phyloP scores from a whole-genome alignment of 2,888 invertebrate genomes.

The Hirtodrosophila duncani region DNA sequence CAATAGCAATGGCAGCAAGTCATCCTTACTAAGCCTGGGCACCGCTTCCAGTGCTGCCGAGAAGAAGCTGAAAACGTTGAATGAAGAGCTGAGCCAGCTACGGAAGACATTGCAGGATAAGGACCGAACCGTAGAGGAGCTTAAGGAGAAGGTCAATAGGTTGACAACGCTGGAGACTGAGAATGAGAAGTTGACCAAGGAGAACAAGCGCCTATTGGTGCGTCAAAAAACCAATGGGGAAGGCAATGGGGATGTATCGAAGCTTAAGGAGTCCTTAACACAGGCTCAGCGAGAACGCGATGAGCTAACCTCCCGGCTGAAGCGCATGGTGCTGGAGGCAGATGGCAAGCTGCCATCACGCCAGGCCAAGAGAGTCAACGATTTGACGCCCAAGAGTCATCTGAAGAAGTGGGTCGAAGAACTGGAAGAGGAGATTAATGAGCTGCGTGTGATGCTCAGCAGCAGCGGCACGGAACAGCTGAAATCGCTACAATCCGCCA shows the following conservation, averaged over 20 bases:
- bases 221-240: constrained; percentile 78
- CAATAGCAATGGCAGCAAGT: constrained; percentile 43
- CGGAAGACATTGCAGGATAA: constrained; percentile 89
- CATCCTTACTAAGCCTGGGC: constrained; percentile 46
- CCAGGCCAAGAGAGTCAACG: constrained; percentile 86
- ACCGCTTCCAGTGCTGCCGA: constrained; percentile 59
- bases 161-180: constrained; percentile 85
- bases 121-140: constrained; percentile 87
- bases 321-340: constrained; percentile 83
- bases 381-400: constrained; percentile 79
- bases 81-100: constrained; percentile 86
- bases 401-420: constrained; percentile 91
- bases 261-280: constrained; percentile 80
- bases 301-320: constrained; percentile 83
- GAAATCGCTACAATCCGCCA: constrained; percentile 83
- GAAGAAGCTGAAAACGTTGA: constrained; percentile 80
- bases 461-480: constrained; percentile 77
- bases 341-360: constrained; percentile 84
- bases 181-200: constrained; percentile 86
- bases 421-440: constrained; percentile 90
- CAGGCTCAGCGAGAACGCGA: constrained; percentile 83
- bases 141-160: constrained; percentile 85
- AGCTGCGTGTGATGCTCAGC: constrained; percentile 77
- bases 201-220: constrained; percentile 83
- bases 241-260: constrained; percentile 80